Percentiles rank a stretch among this genome's conserved stretches.
phyloP scores from a whole-genome alignment of 2,888 invertebrate genomes.

The Notodonta ziczac region DNA sequence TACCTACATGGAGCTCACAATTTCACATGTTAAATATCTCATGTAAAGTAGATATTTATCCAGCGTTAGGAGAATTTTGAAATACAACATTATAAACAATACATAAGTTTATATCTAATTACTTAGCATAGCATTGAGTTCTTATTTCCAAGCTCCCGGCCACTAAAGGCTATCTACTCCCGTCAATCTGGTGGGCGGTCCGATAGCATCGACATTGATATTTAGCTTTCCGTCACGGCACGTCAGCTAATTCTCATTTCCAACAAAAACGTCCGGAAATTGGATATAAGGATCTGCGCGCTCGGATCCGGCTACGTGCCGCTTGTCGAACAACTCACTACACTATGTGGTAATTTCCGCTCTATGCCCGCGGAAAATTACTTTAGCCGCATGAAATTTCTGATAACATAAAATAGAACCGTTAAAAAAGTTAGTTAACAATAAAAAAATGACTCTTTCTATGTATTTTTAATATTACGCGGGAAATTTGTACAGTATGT shows the following conservation, averaged over 20 bases:
- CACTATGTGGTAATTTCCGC: constrained; percentile 84
- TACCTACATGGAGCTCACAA: neutral
- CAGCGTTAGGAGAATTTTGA: neutral
- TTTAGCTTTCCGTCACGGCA: constrained; percentile 78
- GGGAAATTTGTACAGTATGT: no score
- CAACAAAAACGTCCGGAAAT: constrained; percentile 84
- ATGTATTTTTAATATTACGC: no score
- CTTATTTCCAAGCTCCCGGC: neutral
- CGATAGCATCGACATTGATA: constrained; percentile 69
- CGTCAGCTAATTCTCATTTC: constrained; percentile 82
- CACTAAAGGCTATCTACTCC: constrained; percentile 2
- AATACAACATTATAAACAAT: no score
- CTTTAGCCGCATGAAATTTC: constrained; percentile 83
- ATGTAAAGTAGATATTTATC: neutral
- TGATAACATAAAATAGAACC: constrained; percentile 74
- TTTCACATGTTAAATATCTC: neutral
- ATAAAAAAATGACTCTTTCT: neutral
- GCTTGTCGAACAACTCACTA: constrained; percentile 84
- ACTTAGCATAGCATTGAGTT: no score
- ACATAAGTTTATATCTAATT: no score
- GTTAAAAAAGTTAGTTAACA: constrained; percentile 51
- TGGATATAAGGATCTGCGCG: constrained; percentile 84
- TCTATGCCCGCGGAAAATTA: constrained; percentile 81
- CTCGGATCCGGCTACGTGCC: constrained; percentile 82
- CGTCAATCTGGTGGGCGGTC: constrained; percentile 12